A percentile compares a stretch with the other conserved stretches of the same genome.
Evolutionary conservation across 1,140 invertebrate species (phyloP).

Genomic region (Mycetomoellerius zeteki): DNA sequence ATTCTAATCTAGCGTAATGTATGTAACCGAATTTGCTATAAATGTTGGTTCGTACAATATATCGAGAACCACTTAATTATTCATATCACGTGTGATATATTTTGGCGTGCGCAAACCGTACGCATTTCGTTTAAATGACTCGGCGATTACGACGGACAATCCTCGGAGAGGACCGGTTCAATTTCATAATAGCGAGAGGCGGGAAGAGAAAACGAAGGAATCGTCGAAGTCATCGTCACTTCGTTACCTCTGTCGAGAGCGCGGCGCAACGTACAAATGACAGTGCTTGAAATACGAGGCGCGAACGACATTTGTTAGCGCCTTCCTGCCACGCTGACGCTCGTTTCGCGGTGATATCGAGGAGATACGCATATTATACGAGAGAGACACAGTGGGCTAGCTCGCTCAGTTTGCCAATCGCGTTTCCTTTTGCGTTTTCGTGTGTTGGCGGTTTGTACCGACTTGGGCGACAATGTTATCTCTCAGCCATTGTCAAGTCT

Average conservation of each 20-base stretch:
- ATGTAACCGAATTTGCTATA: neutral
- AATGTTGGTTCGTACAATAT: neutral
- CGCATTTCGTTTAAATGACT: conserved; percentile 35
- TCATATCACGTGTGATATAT: neutral
- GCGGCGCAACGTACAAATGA: conserved; percentile 46
- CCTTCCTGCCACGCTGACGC: conserved; percentile 50
- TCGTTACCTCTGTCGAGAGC: conserved; percentile 55
- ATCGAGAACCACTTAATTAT: neutral
- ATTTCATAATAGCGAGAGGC: conserved; percentile 59
- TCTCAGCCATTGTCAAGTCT: conserved; percentile 9
- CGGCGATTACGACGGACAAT: conserved; percentile 35
- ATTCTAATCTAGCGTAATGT: no score
- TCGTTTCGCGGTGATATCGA: conserved; percentile 56
- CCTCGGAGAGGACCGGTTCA: conserved; percentile 43
- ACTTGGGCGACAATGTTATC: neutral
- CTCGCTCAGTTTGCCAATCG: conserved; percentile 20
- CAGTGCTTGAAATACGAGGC: conserved; percentile 67
- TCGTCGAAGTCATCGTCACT: conserved; percentile 63
- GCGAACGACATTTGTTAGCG: conserved; percentile 70
- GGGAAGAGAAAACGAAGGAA: conserved; percentile 52
- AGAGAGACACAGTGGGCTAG: conserved; percentile 4
- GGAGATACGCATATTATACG: conserved; percentile 47
- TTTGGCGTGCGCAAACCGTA: neutral
- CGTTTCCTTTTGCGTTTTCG: conserved; percentile 42
- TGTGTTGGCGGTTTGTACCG: conserved; percentile 19